These are phyloP conservation scores for Aplysina aerophoba DNA, from an alignment of 37 sponge, comb jelly and placozoan genomes.

Conservation along the genomic window DNA sequence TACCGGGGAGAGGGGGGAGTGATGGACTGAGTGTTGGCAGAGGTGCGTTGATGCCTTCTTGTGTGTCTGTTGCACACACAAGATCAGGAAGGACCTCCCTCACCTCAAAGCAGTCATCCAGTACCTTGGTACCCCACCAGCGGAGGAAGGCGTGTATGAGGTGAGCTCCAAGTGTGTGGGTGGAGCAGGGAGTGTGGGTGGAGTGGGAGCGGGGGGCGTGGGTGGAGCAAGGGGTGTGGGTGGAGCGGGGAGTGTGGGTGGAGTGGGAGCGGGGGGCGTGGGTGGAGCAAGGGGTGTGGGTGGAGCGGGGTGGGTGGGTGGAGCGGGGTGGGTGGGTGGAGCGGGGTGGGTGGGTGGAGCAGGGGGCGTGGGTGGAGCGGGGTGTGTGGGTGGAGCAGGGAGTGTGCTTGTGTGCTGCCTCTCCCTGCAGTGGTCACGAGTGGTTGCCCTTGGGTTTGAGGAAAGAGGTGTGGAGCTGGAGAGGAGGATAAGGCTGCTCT, in stretches of 20 bases:
- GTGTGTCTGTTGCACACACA: neutral
- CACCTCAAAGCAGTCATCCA: slow-evolving; percentile 84
- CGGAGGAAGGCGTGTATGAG: slow-evolving; percentile 50
- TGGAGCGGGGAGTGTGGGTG: neutral
- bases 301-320: slow-evolving; percentile 39
- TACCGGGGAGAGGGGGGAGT: neutral
- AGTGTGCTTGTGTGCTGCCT: too few relatives aligned
- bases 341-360: neutral
- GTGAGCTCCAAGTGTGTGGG: slow-evolving; percentile 38
- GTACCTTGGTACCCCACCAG: slow-evolving; percentile 50
- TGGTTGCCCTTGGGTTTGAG: slow-evolving; percentile 43
- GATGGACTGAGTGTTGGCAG: neutral
- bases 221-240: neutral
- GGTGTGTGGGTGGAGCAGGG: neutral
- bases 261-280: neutral
- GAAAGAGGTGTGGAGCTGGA: slow-evolving; percentile 25
- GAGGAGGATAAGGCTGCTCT: slow-evolving; percentile 44
- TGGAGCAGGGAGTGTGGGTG: neutral
- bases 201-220: neutral
- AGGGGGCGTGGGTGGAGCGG: neutral
- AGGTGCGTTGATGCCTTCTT: neutral
- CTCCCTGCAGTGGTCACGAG: slow-evolving; percentile 65
- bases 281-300: slow-evolving; percentile 37
- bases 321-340: neutral
- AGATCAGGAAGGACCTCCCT: slow-evolving; percentile 68